Base-by-base conservation (phyloP, 2,113 vertebrate genomes). In the Megaceryle maxima region DNA sequence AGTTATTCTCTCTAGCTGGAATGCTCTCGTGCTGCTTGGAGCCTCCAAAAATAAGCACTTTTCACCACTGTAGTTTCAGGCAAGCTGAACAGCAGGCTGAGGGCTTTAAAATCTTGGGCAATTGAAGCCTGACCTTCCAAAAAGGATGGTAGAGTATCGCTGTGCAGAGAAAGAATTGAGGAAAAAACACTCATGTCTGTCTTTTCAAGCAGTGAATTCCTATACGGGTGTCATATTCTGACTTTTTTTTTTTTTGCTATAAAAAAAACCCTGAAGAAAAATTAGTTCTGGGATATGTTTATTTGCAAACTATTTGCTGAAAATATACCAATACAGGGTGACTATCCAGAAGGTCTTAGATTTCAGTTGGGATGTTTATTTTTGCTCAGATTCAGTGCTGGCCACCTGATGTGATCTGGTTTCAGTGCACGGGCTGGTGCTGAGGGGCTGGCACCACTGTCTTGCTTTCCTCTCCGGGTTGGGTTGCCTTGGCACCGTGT, bases 401-500 rank as follows among this genome's bases (percentile, higher is more conserved):
- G 50, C 13, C 39, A 31, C 66, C 41, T 48, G 72, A 51, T 1
- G 1, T 11, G 56, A 70, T 41, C 67, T 5, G 68, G 2, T 60
- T 51, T 39, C 20, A 17, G 53, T 2, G 26, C 2, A 43, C 0
- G 6, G 74, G 62, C 20, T 33, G 67, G 33, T 2, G 11, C 59
- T 0, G 3, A 13, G 0, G 3, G 6, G 20, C 50, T 51, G 50
- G 24, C 22, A 26, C 50, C 24, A 7, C 25, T 8, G 22, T 51
- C 31, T 87, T 39, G 25, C 19, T 78, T 13, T 72, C 83, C 76
- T 78, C 60, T 35, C 59, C 0, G 4, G 22, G 25, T 3, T 67
- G 62, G 14, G 73, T 59, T 4, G 5, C 3, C 15, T 83, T 31
- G 80, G 50, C 50, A 51, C 19, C 29, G 53, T 1, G 1, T 66